Evolutionary conservation across 2,797 vertebrate genomes (phyloP), one percentile per base, ranked within the genome.

Genomic region (Acrossocheilus wenchowensis): DNA sequence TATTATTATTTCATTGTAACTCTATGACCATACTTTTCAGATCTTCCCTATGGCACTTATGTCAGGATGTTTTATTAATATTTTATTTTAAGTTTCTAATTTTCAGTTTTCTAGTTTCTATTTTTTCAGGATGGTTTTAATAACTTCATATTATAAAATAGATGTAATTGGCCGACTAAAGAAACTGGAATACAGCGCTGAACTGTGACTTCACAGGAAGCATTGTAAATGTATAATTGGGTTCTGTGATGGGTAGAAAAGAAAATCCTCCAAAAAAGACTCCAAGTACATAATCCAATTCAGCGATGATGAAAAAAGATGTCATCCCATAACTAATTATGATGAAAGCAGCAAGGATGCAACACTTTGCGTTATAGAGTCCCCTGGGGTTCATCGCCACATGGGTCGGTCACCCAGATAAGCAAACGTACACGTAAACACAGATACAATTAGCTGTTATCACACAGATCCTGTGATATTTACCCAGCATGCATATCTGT

Each of bases 241-340:
- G 78, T 79, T 83, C 43, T 83, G 50, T 57, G 26, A 79, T 57
- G 85, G 41, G 78, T 79, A 77, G 52, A 75, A 52, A 82, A 78
- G 54, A 64, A 81, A 36, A 81, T 64, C 50, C 45, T 45, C 66
- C 71, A 78, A 84, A 91, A 66, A 89, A 83, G 21, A 68, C 57
- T 64, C 26, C 54, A 48, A 43, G 81, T 68, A 41, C 84, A 68
- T 82, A 90, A 90, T 90, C 89, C 71, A 74, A 81, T 89, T 84
- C 60, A 26, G 80, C 48, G 73, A 84, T 85, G 80, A 89, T 85
- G 64, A 86, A 81, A 86, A 81, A 88, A 85, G 52, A 90, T 88
- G 72, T 73, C 83, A 91, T 79, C 79, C 77, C 69, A 84, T 87
- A 87, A 88, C 86, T 85, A 88, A 89, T 89, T 85, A 86, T 17